phyloP scores from a whole-genome alignment of 2,113 vertebrate species.

The Prochilodus magdalenae region DNA sequence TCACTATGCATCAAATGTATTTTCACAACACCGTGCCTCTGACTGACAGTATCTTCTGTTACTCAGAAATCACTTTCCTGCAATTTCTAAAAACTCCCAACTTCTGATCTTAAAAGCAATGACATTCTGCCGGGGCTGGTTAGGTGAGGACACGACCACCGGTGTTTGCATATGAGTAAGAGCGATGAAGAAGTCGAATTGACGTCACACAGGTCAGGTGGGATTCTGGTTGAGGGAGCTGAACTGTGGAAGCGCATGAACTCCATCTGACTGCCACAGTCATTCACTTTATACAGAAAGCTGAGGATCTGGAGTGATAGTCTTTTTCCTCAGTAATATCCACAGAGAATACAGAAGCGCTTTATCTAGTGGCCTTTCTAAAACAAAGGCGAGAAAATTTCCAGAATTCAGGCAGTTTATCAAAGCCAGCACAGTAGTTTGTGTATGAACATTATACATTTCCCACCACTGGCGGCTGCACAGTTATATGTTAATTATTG shows the following conservation, averaged over 20 bases:
- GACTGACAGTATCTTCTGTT: too few relatives aligned
- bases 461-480: too few relatives aligned
- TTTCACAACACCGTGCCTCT: too few relatives aligned
- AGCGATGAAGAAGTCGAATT: slow-evolving; percentile 95
- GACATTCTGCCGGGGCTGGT: slow-evolving; percentile 94
- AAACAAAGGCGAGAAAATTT: neutral
- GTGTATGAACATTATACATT: too few relatives aligned
- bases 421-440: too few relatives aligned
- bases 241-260: slow-evolving; percentile 80
- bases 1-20: too few relatives aligned
- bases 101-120: neutral
- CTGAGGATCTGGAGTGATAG: slow-evolving; percentile 91
- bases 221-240: slow-evolving; percentile 82
- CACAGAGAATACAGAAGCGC: neutral
- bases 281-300: slow-evolving; percentile 92
- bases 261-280: slow-evolving; percentile 86
- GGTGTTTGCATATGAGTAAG: slow-evolving; percentile 98
- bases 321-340: slow-evolving; percentile 89
- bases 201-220: slow-evolving; percentile 87
- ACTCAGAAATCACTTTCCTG: too few relatives aligned
- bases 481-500: neutral
- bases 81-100: neutral
- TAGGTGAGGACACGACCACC: slow-evolving; percentile 92
- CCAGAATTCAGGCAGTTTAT: neutral
- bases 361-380: neutral